These are phyloP conservation scores for Scaptomyza graminum DNA, from an alignment of 1,140 invertebrate species.

Conservation along the genomic window DNA sequence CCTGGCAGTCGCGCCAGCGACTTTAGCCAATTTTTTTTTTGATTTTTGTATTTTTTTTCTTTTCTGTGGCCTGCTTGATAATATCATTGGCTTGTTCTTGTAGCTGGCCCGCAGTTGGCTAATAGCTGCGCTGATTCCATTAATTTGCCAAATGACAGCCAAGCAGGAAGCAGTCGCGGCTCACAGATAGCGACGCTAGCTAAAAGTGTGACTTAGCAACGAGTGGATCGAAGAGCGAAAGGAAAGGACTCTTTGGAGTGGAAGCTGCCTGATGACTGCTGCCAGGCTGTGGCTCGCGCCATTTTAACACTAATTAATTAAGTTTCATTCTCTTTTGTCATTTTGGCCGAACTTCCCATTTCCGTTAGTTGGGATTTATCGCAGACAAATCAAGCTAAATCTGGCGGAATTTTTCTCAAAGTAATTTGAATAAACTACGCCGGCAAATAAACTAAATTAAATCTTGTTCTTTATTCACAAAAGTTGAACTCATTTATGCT, in stretches of 20 bases:
- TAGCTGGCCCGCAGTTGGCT: conserved; percentile 64
- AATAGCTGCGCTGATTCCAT: conserved; percentile 80
- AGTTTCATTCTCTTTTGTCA: conserved; percentile 52
- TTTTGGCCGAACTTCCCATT: neutral
- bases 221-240: neutral
- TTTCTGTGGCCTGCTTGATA: conserved; percentile 22
- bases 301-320: conserved; percentile 81
- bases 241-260: neutral
- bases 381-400: conserved; percentile 50
- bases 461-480: neutral
- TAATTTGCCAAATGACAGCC: conserved; percentile 78
- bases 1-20: conserved; percentile 23
- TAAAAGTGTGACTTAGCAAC: conserved; percentile 35
- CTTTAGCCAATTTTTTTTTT: too few species aligned
- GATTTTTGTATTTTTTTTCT: conserved; percentile 2
- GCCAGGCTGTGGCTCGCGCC: conserved; percentile 28
- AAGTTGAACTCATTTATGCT: conserved; percentile 14
- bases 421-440: conserved; percentile 8
- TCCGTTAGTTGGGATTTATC: conserved; percentile 39
- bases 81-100: conserved; percentile 29
- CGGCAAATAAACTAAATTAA: conserved; percentile 3
- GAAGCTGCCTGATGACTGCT: conserved; percentile 8
- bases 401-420: conserved; percentile 2
- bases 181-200: neutral
- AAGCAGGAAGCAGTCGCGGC: conserved; percentile 15